A percentile compares a stretch with the other conserved stretches of the same genome.
phyloP scores from a whole-genome alignment of 2,113 vertebrate species.

The Aphyosemion australe region DNA sequence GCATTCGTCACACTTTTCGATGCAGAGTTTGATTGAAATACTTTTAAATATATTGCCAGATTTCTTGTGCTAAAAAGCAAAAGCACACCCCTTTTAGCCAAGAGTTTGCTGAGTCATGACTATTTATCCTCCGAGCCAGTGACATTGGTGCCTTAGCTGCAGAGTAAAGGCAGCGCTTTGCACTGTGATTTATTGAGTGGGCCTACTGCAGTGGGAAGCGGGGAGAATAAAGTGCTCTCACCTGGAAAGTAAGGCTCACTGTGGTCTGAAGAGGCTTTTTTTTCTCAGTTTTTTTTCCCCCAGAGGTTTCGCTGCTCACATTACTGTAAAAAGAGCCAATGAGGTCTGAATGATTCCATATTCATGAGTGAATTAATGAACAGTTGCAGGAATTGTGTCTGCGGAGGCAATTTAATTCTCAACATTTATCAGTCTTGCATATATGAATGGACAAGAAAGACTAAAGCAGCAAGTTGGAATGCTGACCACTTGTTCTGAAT shows the following conservation, averaged over 20 bases:
- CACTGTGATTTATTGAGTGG: constrained; percentile 72
- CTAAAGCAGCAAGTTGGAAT: constrained; percentile 20
- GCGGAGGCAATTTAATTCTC: constrained; percentile 71
- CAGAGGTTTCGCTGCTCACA: constrained; percentile 59
- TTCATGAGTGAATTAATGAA: constrained; percentile 75
- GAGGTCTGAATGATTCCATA: constrained; percentile 71
- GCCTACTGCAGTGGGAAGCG: constrained; percentile 56
- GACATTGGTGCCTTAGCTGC: constrained; percentile 51
- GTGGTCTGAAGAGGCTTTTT: constrained; percentile 57
- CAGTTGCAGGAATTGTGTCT: constrained; percentile 55
- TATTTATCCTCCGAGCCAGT: constrained; percentile 46
- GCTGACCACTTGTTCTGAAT: constrained; percentile 41
- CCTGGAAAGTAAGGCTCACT: constrained; percentile 63
- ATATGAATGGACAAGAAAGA: constrained; percentile 70
- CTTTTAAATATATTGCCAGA: constrained; percentile 5
- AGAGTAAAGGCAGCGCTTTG: constrained; percentile 48
- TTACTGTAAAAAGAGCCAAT: constrained; percentile 65
- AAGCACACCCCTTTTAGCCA: constrained; percentile 12
- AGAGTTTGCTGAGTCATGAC: constrained; percentile 64
- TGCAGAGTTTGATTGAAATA: neutral
- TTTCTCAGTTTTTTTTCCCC: constrained; percentile 7
- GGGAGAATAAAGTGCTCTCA: constrained; percentile 70
- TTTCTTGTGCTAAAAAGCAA: constrained; percentile 20
- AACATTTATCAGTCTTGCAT: constrained; percentile 72
- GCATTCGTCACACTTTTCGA: neutral